A percentile compares a stretch with the other conserved stretches of the same genome.
These are phyloP conservation scores for Megaceryle torquata DNA, from an alignment of 2,113 vertebrate species.

Conservation along the genomic window DNA sequence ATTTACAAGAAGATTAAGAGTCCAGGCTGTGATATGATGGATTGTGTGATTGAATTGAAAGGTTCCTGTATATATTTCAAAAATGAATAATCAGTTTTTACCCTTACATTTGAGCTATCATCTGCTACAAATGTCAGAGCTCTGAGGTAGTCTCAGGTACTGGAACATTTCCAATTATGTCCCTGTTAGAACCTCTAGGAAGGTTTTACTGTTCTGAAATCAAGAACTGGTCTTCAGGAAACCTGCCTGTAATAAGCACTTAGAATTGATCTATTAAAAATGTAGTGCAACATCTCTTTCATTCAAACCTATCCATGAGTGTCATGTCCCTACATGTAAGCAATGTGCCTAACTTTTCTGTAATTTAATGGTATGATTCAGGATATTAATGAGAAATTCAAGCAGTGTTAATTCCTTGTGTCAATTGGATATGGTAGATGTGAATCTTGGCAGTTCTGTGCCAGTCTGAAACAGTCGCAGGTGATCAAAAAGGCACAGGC, in stretches of 20 bases:
- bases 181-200: neutral
- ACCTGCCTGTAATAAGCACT: neutral
- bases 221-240: neutral
- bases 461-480: neutral
- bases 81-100: constrained; percentile 14
- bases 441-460: neutral
- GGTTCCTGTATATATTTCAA: neutral
- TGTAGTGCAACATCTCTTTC: neutral
- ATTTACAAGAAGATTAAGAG: constrained; percentile 32
- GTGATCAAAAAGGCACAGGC: neutral
- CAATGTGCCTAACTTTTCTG: neutral
- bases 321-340: neutral
- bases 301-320: neutral
- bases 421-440: neutral
- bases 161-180: neutral
- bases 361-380: neutral
- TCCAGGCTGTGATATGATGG: neutral
- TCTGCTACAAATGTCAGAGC: neutral
- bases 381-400: neutral
- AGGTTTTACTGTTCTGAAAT: neutral
- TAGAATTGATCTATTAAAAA: neutral
- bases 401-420: neutral
- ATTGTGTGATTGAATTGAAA: neutral
- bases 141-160: neutral
- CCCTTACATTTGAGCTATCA: neutral